Conservation (phyloP, 2,888 invertebrate genomes). For the Copidosoma aretas region DNA sequence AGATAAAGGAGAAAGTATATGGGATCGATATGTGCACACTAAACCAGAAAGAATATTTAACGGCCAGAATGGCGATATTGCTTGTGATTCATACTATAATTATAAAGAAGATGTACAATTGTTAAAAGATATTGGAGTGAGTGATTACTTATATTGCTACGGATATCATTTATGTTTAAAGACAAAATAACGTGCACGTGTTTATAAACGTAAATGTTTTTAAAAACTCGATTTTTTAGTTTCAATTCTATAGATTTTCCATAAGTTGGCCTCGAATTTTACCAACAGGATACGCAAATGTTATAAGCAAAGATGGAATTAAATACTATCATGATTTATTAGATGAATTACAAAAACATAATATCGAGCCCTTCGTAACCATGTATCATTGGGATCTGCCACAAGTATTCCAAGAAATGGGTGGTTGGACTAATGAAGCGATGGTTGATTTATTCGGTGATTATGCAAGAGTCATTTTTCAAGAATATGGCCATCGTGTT, state of each 20-base stretch:
- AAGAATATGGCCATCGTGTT: constrained; percentile 66
- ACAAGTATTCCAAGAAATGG: constrained; percentile 66
- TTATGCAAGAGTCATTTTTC: constrained; percentile 67
- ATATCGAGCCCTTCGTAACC: constrained; percentile 66
- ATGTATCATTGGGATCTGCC: constrained; percentile 75
- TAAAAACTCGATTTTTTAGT: constrained; percentile 26
- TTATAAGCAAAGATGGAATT: constrained; percentile 60
- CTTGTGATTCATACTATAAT: constrained; percentile 74
- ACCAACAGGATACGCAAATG: constrained; percentile 60
- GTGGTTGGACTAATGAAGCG: constrained; percentile 71
- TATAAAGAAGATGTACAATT: constrained; percentile 64
- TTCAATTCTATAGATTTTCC: constrained; percentile 61
- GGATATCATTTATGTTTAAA: too few relatives aligned
- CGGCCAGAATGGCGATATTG: constrained; percentile 70
- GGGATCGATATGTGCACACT: constrained; percentile 59
- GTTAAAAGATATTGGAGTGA: constrained; percentile 43
- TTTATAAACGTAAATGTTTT: not conserved
- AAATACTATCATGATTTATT: constrained; percentile 64
- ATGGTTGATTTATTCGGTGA: constrained; percentile 69
- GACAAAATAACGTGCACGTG: not conserved
- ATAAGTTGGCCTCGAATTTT: constrained; percentile 64
- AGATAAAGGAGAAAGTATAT: constrained; percentile 9
- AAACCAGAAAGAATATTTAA: constrained; percentile 66
- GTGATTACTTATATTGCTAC: not conserved
- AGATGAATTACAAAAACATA: constrained; percentile 64